These are phyloP conservation scores for Tenthredo livida DNA, from an alignment of 2,888 invertebrate species.

Conservation along the genomic window DNA sequence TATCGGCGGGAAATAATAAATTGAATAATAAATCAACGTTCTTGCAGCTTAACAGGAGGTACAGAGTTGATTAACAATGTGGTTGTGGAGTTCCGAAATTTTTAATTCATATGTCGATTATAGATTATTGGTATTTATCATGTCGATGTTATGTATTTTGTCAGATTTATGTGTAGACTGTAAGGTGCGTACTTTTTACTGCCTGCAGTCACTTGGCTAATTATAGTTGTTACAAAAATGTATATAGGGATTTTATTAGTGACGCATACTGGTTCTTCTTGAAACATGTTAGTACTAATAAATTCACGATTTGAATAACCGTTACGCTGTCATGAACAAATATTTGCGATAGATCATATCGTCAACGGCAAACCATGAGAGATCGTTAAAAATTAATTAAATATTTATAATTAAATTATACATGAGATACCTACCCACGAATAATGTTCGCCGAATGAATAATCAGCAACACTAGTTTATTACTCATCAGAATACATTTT, in stretches of 20 bases:
- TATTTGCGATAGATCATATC: background rate
- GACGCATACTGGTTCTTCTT: background rate
- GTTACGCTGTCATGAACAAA: background rate
- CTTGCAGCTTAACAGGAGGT: background rate
- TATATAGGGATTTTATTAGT: background rate
- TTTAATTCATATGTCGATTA: background rate
- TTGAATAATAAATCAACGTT: background rate
- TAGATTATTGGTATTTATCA: background rate
- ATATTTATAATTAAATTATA: background rate
- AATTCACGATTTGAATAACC: background rate
- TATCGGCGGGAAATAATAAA: background rate
- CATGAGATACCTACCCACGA: background rate
- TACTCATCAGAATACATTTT: background rate
- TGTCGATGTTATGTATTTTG: background rate
- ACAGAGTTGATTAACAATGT: background rate
- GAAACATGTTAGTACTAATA: background rate
- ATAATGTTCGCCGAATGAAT: background rate
- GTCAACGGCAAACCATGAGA: background rate
- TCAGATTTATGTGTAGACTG: background rate
- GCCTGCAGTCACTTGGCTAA: background rate
- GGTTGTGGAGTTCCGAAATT: background rate
- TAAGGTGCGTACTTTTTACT: background rate
- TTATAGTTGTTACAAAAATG: background rate
- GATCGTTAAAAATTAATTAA: background rate
- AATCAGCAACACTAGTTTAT: background rate